phyloP scores from a whole-genome alignment of 2,888 invertebrate species.

The Tenthredo distinguenda region DNA sequence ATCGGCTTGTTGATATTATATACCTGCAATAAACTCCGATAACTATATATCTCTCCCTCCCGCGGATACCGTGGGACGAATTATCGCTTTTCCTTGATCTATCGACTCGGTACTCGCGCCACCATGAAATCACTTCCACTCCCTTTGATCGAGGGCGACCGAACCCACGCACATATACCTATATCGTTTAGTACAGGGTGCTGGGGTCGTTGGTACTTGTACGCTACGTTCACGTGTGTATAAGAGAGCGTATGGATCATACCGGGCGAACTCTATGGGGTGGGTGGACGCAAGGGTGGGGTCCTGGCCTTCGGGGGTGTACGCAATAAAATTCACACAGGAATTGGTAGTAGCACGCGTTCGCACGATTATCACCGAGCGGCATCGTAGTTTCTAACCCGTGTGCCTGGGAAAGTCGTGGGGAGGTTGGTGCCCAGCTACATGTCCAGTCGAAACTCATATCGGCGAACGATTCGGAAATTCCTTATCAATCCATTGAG shows the following conservation, averaged over 20 bases:
- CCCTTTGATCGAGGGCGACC: conserved; percentile 54
- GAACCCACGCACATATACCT: conserved; percentile 10
- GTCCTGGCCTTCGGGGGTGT: conserved; percentile 60
- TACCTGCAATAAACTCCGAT: conserved; percentile 28
- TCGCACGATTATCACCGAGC: conserved; percentile 72
- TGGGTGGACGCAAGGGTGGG: conserved; percentile 53
- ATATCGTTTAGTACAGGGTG: background rate
- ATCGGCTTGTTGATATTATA: conserved; percentile 21
- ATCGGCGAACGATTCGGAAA: no score
- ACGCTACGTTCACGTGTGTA: background rate
- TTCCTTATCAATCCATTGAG: no score
- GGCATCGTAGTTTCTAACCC: conserved; percentile 50
- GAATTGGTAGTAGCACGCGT: conserved; percentile 74
- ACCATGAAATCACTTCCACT: conserved; percentile 71
- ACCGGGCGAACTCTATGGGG: conserved; percentile 53
- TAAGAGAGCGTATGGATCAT: conserved; percentile 5
- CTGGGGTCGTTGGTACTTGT: background rate
- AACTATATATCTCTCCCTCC: background rate
- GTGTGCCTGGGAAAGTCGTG: conserved; percentile 71
- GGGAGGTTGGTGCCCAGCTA: background rate
- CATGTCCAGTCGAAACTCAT: background rate
- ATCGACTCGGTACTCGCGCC: conserved; percentile 58
- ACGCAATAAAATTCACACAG: conserved; percentile 75
- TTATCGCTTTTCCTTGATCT: conserved; percentile 54
- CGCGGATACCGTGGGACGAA: conserved; percentile 34